Conservation (phyloP, 2,113 vertebrate species). For the Pseudorasbora parva region DNA sequence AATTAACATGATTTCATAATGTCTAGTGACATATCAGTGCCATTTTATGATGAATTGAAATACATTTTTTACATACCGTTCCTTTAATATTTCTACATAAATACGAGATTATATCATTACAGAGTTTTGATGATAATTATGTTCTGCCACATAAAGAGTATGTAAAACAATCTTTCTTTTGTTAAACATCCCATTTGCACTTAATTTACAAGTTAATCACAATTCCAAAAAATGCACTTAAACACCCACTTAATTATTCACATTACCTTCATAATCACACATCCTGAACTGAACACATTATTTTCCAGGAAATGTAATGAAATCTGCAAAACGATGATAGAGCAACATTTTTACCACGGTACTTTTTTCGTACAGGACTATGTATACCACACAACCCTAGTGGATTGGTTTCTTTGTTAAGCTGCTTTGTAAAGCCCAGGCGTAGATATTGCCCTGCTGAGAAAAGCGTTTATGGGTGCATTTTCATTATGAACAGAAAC, state of each 20-base stretch:
- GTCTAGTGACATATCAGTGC: no score
- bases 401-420: background rate
- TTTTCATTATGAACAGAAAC: conserved; percentile 26
- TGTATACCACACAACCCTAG: background rate
- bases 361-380: background rate
- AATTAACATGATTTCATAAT: no score
- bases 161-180: background rate
- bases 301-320: background rate
- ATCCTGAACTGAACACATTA: background rate
- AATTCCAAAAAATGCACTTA: no score
- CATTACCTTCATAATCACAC: background rate
- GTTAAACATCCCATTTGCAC: background rate
- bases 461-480: conserved; percentile 5
- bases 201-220: background rate
- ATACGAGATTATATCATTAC: background rate
- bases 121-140: background rate
- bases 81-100: background rate
- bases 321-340: background rate
- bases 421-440: background rate
- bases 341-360: background rate
- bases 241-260: background rate
- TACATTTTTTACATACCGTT: no score
- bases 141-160: background rate
- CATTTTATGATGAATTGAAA: no score
- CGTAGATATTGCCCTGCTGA: background rate